Evolutionary conservation across 2,113 vertebrate species (phyloP), one percentile per base, ranked within the genome.

Genomic region (Camelus bactrianus): DNA sequence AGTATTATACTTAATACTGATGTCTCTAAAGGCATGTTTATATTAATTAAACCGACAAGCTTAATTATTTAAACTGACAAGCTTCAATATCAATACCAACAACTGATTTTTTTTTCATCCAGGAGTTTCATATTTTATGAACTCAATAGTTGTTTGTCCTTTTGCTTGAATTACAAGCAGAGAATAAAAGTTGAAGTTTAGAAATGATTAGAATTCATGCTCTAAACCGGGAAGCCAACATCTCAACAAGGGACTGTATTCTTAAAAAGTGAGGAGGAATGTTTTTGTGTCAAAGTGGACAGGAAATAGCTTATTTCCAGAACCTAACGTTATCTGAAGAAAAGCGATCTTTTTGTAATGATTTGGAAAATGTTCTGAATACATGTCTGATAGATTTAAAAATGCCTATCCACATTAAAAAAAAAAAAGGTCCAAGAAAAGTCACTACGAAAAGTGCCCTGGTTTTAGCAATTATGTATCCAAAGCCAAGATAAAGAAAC

Each of bases 231-330:
- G 42, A 88, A 93, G 30, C 46, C 69, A 93, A 67, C 75, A 82
- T 72, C 65, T 95, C 70, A 81, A 88, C 67, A 79, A 94, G 75
- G 22, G 56, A 76, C 67, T 56, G 14, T 95, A 79, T 80, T 89
- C 89, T 93, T 97, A 91, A 91, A 56, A 92, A 87, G 35, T 30
- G 12, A 82, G 89, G 85, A 97, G 83, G 64, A 96, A 82, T 92
- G 69, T 69, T 94, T 96, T 86, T 94, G 73, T 95, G 90, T 96
- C 82, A 92, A 93, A 94, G 58, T 97, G 32, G 58, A 94, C 86
- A 97, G 96, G 83, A 97, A 97, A 96, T 81, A 85, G 89, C 46
- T 93, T 93, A 65, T 95, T 95, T 96, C 75, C 70, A 93, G 54
- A 94, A 84, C n/a, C 17, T 76, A 89, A 82, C 89, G 86, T 65